Conservation (phyloP, 2,113 vertebrate species). For the Rhabdornis inornatus region DNA sequence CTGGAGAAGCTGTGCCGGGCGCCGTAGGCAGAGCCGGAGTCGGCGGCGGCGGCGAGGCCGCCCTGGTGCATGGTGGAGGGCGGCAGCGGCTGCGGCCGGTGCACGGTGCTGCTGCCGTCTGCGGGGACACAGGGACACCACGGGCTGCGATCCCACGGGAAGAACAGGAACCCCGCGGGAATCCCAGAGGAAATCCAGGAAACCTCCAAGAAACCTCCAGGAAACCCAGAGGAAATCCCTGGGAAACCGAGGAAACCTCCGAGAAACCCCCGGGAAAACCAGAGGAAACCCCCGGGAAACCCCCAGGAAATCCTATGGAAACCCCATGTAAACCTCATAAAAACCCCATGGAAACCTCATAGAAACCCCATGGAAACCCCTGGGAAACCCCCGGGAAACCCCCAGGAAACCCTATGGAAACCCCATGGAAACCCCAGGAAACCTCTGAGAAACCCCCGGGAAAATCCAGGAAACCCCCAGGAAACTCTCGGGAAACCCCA, state of each 20-base stretch:
- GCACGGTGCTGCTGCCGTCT: slow-evolving; percentile 93
- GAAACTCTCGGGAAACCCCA: not conserved
- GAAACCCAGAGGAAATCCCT: too few species aligned
- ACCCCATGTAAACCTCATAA: not conserved
- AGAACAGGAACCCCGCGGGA: too few species aligned
- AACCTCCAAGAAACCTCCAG: too few species aligned
- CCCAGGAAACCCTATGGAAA: not conserved
- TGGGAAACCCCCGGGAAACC: not conserved
- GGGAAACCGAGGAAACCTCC: too few species aligned
- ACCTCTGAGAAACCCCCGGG: too few species aligned
- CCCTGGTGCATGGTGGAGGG: slow-evolving; percentile 99
- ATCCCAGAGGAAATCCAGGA: too few species aligned
- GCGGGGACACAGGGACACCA: not conserved
- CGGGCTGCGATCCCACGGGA: rapidly evolving
- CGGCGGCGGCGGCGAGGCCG: slow-evolving; percentile 78
- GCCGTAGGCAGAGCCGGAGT: slow-evolving; percentile 88
- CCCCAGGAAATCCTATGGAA: too few species aligned
- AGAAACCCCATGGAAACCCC: not conserved
- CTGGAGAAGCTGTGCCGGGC: slow-evolving; percentile 96
- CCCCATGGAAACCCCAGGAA: too few species aligned
- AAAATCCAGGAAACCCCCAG: not conserved
- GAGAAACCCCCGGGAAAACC: too few species aligned
- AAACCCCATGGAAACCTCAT: too few species aligned
- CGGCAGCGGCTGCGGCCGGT: slow-evolving; percentile 95
- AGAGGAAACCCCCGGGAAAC: too few species aligned